Evolutionary conservation across 2,113 vertebrate species (phyloP), one percentile per base, ranked within the genome.

Genomic region (Rhipidura dahli): DNA sequence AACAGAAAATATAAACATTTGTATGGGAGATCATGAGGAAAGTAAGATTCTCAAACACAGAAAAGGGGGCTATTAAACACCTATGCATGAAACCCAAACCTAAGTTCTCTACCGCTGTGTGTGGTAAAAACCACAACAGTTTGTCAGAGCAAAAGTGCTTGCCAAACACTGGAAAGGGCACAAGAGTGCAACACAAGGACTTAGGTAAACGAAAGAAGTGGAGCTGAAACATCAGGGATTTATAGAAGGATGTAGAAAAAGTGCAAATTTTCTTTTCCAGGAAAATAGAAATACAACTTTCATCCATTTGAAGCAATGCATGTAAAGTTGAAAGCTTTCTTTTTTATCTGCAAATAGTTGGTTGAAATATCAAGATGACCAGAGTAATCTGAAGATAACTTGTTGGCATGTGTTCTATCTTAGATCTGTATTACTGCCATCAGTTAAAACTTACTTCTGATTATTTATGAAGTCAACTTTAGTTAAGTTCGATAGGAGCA

Each of bases 101-200:
- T 73, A 5, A 6, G 4, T 39, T 81, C n/a, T 59, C 21, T 39
- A n/a, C 23, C 47, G 14, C 0, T 3, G 37, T 18, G 7, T 7
- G 28, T 56, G 24, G 13, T 47, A 44, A 86, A 89, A 94, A 59
- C 18, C 7, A 37, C 19, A 80, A 49, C 11, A 50, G 78, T 75
- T 79, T 45, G 10, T 60, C 30, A 44, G 11, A 84, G 30, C 0
- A 0, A 35, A 89, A 57, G 35, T 26, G 18, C 10, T 42, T 37
- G 33, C 19, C 31, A 78, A 80, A 35, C 20, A 78, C 47, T 68
- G 69, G 19, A 93, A 42, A 64, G 7, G 3, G 13, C 57, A 26
- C 1, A 1, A 23, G n/a, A 83, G 31, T 91, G 13, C 6, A 64
- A 76, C 37, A n/a, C 13, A 69, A 5, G 11, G 13, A 49, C 42